These are phyloP conservation scores for Coreoperca whiteheadi DNA, from an alignment of 2,113 vertebrate genomes.

Conservation along the genomic window DNA sequence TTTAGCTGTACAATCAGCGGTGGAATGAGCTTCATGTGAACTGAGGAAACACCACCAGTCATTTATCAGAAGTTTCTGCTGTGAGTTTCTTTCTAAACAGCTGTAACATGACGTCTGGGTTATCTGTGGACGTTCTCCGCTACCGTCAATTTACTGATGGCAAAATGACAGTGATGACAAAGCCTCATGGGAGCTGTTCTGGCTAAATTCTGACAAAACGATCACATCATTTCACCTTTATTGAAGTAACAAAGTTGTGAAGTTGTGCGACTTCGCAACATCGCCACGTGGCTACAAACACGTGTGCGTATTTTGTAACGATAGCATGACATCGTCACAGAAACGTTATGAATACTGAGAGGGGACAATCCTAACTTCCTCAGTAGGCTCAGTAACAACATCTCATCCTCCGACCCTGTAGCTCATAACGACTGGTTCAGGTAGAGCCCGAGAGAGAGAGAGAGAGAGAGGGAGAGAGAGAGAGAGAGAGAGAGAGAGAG, in stretches of 20 bases:
- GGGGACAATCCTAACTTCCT: neutral
- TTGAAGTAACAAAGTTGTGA: no score
- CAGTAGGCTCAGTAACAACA: neutral
- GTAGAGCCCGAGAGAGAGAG: neutral
- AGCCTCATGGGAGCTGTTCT: neutral
- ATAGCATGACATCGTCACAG: no score
- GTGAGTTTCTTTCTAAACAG: neutral
- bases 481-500: neutral
- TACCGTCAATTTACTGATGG: no score
- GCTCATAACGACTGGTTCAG: neutral
- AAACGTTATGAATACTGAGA: neutral
- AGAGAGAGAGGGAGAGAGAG: neutral
- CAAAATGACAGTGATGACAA: neutral
- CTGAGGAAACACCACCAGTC: neutral
- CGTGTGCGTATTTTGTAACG: no score
- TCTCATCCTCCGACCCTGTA: neutral
- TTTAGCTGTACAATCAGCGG: conserved; percentile 12
- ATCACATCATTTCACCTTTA: neutral
- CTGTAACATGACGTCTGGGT: neutral
- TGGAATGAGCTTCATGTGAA: neutral
- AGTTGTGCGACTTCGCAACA: no score
- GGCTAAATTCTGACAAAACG: neutral
- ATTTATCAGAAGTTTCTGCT: neutral
- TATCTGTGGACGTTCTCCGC: no score
- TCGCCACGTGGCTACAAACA: neutral